Base-by-base conservation (phyloP, 2,888 invertebrate species). In the Fragum fragum region DNA sequence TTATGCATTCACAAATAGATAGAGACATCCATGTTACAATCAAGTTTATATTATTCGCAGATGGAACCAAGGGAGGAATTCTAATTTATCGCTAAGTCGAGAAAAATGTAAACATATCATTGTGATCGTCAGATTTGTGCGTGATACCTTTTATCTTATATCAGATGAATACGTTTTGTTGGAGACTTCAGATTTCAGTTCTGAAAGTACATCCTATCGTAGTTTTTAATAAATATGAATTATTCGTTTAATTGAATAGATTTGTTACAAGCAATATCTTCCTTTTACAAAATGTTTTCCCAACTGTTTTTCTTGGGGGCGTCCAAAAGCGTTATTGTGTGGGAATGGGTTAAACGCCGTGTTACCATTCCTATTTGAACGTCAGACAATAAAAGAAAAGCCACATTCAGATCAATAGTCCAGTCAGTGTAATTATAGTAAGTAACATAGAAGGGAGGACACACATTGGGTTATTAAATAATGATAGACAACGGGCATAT, bases 1-100 rank as follows among this genome's bases (percentile, higher is more conserved):
- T 73, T 73, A 42, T 61, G 52, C 73, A 73, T 73, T 61, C 73
- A 59, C 57, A 18, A 42, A 73, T 42, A 59, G 23, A 42, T 71
- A 53, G 55, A 53, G 55, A 53, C 66, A 55, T 71, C 55, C 71
- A 71, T 71, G 59, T 61, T 59, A 32, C 61, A 39, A 61, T 73
- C 61, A 66, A 42, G 11, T 66, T 42, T 66, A 66, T 66, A 66
- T 66, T 66, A 61, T 28, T 28, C 32, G n/a, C 61, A 61, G 61
- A 29, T 32, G 32, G 57, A 21, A 26, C 1, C 57, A 57, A 21
- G 57, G 57, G 57, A 42, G 42, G 66, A 66, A 42, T 66, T 66
- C 66, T 66, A 66, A 66, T 66, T 66, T 66, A 66, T 42, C 66
- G 66, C 66, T 26, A 66, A 36, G 42, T 39, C 39, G 66, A 39